These are phyloP conservation scores for Caerostris extrusa DNA, from an alignment of 1,140 invertebrate species.

Conservation along the genomic window DNA sequence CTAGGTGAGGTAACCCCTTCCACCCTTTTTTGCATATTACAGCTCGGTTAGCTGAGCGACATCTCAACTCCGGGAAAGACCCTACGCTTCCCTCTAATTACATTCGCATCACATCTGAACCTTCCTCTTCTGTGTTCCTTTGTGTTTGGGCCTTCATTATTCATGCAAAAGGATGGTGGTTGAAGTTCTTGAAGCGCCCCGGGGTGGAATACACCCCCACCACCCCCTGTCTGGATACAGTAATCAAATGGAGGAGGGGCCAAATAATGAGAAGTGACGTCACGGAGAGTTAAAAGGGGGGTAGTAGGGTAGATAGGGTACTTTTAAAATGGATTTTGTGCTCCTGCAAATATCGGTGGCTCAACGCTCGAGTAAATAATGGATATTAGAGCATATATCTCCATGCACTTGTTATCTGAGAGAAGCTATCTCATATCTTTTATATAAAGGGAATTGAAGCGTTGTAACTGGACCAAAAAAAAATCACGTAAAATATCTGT, in stretches of 20 bases:
- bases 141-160: conserved; percentile 48
- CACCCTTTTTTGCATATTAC: conserved; percentile 29
- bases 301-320: background rate
- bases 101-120: conserved; percentile 53
- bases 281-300: conserved; percentile 17
- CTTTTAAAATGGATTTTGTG: conserved; percentile 38
- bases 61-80: conserved; percentile 30
- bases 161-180: conserved; percentile 29
- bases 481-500: too few species aligned
- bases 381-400: background rate
- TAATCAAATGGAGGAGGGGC: conserved; percentile 62
- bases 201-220: background rate
- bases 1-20: background rate
- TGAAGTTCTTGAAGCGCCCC: conserved; percentile 4
- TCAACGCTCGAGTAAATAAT: conserved; percentile 21
- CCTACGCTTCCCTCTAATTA: conserved; percentile 54
- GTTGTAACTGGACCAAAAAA: too few species aligned
- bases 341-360: conserved; percentile 21
- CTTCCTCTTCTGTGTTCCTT: conserved; percentile 49
- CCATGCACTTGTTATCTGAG: background rate
- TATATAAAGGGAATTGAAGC: background rate
- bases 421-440: background rate
- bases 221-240: background rate
- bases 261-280: conserved; percentile 73
- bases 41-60: conserved; percentile 42